A percentile compares a stretch with the other conserved stretches of the same genome.
Conservation (phyloP, 1,140 invertebrate genomes). For the Muscidifurax raptorellus region DNA sequence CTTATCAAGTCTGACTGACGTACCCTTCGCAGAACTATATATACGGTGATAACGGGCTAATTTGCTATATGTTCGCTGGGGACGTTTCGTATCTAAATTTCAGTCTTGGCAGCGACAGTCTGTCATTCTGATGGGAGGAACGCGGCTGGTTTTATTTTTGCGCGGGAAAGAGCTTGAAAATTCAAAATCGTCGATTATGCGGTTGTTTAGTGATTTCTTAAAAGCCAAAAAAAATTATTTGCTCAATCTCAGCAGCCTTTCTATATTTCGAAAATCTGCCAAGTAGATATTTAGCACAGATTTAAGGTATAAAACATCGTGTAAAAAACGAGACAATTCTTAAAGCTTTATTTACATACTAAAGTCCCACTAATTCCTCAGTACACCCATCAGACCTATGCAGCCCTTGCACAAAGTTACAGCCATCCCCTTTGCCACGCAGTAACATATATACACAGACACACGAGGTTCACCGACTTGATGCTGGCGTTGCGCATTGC, state of each 20-base stretch:
- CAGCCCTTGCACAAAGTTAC: neutral
- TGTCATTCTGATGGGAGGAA: no score
- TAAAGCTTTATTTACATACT: neutral
- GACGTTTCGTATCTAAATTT: neutral
- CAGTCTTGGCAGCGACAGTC: neutral
- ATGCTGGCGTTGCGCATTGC: conserved; percentile 61
- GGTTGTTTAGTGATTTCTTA: no score
- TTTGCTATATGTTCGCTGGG: neutral
- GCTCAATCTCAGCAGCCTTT: no score
- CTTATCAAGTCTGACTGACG: neutral
- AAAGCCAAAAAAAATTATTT: no score
- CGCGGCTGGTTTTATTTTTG: no score
- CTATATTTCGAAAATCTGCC: no score
- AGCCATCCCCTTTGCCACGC: neutral
- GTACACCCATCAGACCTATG: neutral
- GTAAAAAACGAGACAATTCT: neutral
- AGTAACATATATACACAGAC: neutral
- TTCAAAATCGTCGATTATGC: no score
- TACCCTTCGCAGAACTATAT: neutral
- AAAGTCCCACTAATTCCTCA: neutral
- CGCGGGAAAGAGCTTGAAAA: no score
- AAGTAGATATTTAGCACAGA: no score
- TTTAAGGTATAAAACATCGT: no score
- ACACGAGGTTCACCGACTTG: conserved; percentile 40
- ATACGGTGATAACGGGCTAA: neutral